These are phyloP conservation scores for Thamnaconus septentrionalis DNA, from an alignment of 2,113 vertebrate species.

Conservation along the genomic window DNA sequence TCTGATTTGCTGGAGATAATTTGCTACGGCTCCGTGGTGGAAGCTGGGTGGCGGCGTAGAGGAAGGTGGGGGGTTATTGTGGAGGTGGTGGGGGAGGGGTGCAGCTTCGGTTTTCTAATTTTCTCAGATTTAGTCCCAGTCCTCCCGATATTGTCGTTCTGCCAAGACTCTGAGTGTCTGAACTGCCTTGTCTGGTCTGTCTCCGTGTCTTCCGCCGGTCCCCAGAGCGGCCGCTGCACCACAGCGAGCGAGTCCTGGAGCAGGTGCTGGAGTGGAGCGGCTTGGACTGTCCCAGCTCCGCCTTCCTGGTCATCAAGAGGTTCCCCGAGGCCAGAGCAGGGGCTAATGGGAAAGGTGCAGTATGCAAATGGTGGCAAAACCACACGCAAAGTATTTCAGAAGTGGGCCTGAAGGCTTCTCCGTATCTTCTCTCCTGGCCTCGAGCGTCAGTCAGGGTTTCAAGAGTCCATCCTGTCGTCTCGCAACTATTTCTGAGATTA, in stretches of 20 bases:
- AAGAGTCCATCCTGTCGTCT: too few relatives aligned
- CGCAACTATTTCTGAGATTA: too few relatives aligned
- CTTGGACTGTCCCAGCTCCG: conserved; percentile 84
- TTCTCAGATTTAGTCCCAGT: conserved; percentile 36
- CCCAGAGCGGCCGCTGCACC: conserved; percentile 91
- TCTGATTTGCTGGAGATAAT: conserved; percentile 76
- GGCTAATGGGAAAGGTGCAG: conserved; percentile 72
- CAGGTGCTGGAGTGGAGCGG: conserved; percentile 91
- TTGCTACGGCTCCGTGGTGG: conserved; percentile 66
- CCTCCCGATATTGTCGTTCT: not conserved
- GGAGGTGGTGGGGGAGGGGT: too few relatives aligned
- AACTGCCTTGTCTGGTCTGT: not conserved
- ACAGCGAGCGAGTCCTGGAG: conserved; percentile 89
- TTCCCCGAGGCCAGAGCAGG: conserved; percentile 71
- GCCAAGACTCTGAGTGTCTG: too few relatives aligned
- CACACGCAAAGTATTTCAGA: too few relatives aligned
- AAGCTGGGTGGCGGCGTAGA: too few relatives aligned
- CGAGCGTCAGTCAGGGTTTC: too few relatives aligned
- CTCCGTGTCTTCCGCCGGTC: not conserved
- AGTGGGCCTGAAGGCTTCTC: too few relatives aligned
- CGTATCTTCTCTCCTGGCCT: too few relatives aligned
- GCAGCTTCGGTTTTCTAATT: too few relatives aligned
- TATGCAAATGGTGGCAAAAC: not conserved
- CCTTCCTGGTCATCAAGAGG: conserved; percentile 89
- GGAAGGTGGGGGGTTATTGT: conserved; percentile 23